Base-by-base conservation (phyloP, 2,113 vertebrate species). In the Microcebus murinus region DNA sequence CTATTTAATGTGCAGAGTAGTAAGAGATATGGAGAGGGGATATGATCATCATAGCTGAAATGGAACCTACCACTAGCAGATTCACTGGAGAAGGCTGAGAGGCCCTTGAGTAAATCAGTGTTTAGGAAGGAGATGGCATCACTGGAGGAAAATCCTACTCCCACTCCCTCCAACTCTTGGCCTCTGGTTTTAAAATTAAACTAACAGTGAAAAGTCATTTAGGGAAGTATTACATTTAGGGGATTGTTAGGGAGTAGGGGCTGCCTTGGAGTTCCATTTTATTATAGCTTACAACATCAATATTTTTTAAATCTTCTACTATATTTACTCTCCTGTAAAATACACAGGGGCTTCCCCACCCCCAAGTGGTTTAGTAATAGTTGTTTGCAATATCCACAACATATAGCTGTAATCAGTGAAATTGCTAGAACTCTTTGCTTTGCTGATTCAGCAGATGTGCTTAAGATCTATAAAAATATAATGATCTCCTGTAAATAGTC, bases 381-480 rank as follows among this genome's bases (percentile, higher is more conserved):
- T 61, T 95, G 81, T 74, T 95, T 96, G 93, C 94, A 94, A 94
- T 88, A 94, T 86, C 84, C 61, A 86, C 70, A 91, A 94, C 91
- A 97, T 48, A 73, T 77, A 91, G 82, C 95, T 93, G 86, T 97
- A 91, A 96, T 96, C 96, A 95, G 95, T 95, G 71, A 97, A 98
- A 97, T 70, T 96, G 91, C 82, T 77, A 29, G 77, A 74, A 87
- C 87, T 93, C 83, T 96, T 92, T 79, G 73, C 89, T 97, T 97
- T 98, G 97, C 97, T 97, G 96, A 97, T 92, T 97, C 96, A 97
- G 97, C 97, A 97, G 85, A 97, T 97, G 88, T 94, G 45, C 88
- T 96, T 86, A 92, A 89, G 94, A 97, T 96, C 97, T 96, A 97
- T 97, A 97, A 97, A 97, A 97, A 97, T 95, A 97, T 98, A 97